Conservation (phyloP, 2,113 vertebrate genomes). For the Phoxinus phoxinus region DNA sequence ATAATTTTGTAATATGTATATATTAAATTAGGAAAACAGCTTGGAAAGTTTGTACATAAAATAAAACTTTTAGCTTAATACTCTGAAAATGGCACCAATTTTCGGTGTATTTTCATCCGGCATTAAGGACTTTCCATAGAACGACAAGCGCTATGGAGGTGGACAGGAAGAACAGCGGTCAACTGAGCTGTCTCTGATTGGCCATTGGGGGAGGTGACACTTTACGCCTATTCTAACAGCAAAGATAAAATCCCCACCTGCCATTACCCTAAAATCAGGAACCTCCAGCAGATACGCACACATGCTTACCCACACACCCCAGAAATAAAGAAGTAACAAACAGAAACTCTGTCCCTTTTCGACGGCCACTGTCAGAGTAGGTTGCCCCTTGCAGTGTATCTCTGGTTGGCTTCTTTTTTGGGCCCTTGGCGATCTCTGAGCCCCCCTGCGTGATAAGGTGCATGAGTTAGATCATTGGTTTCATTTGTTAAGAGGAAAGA, state of each 20-base stretch:
- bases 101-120: slow-evolving; percentile 38
- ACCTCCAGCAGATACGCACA: slow-evolving; percentile 51
- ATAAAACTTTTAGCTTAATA: neutral
- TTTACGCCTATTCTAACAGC: slow-evolving; percentile 71
- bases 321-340: slow-evolving; percentile 63
- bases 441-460: slow-evolving; percentile 47
- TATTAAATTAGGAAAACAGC: neutral
- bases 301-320: slow-evolving; percentile 49
- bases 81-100: slow-evolving; percentile 47
- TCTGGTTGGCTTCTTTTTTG: slow-evolving; percentile 28
- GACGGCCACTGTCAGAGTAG: slow-evolving; percentile 46
- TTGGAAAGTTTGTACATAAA: neutral
- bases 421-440: slow-evolving; percentile 45
- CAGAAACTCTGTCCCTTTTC: slow-evolving; percentile 51
- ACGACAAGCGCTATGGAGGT: slow-evolving; percentile 50
- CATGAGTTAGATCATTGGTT: slow-evolving; percentile 60
- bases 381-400: slow-evolving; percentile 24
- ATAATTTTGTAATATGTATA: too few relatives aligned
- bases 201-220: slow-evolving; percentile 70
- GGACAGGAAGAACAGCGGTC: slow-evolving; percentile 55
- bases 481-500: slow-evolving; percentile 80
- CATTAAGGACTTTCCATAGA: slow-evolving; percentile 39
- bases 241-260: slow-evolving; percentile 67
- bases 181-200: slow-evolving; percentile 67
- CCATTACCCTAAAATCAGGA: slow-evolving; percentile 61